A percentile compares a stretch with the other conserved stretches of the same genome.
phyloP scores from a whole-genome alignment of 2,113 vertebrate species.

The Apteryx owenii region DNA sequence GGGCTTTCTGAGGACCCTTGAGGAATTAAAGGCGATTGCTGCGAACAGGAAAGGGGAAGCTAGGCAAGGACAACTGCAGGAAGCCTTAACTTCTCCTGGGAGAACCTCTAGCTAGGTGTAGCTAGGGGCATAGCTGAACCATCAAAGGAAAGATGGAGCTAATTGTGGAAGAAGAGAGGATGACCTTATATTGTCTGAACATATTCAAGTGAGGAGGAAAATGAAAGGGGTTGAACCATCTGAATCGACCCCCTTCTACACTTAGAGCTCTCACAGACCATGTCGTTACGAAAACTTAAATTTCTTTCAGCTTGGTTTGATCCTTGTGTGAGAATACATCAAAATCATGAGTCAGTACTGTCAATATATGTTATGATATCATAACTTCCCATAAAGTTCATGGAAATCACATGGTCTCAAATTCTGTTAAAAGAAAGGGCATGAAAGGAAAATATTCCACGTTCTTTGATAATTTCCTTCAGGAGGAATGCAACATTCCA shows the following conservation, averaged over 20 bases:
- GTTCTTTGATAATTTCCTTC: not conserved
- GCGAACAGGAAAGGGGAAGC: no score
- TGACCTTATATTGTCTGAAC: not conserved
- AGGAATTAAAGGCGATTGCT: no score
- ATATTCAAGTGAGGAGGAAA: not conserved
- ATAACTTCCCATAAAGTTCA: not conserved
- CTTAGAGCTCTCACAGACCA: not conserved
- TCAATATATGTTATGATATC: not conserved
- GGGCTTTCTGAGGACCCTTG: no score
- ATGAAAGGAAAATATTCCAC: not conserved
- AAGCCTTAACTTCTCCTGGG: no score
- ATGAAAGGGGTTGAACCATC: not conserved
- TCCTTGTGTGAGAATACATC: not conserved
- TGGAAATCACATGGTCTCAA: not conserved
- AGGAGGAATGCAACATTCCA: not conserved
- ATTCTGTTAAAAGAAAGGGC: not conserved
- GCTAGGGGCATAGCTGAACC: not conserved
- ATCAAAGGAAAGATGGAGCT: not conserved
- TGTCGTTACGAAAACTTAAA: not conserved
- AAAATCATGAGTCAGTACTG: not conserved
- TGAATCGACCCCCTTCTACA: not conserved
- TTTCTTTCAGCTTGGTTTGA: not conserved
- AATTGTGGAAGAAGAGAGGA: not conserved
- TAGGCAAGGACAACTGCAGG: no score
- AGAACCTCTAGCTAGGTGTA: no score